Percentiles rank a stretch among this genome's conserved stretches.
phyloP scores from a whole-genome alignment of 2,888 invertebrate genomes.

The Emesis furor region DNA sequence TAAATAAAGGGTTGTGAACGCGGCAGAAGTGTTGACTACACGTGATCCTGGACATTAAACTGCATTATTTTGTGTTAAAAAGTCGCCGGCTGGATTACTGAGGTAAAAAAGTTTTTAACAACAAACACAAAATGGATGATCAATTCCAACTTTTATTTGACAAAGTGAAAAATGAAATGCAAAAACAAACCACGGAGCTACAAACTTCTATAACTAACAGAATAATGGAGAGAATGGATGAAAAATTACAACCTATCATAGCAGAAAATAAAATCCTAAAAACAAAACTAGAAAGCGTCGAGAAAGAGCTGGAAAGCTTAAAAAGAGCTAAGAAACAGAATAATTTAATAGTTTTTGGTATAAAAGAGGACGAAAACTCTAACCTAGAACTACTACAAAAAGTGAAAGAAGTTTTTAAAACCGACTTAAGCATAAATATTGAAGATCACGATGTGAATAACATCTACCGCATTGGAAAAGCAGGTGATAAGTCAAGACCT shows the following conservation, averaged over 20 bases:
- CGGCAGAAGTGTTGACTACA: background rate
- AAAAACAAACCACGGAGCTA: conserved; percentile 38
- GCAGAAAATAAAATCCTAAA: background rate
- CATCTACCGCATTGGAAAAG: background rate
- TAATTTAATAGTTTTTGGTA: conserved; percentile 27
- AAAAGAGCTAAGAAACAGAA: conserved; percentile 32
- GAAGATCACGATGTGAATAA: background rate
- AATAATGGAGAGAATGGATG: conserved; percentile 39
- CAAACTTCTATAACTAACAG: conserved; percentile 31
- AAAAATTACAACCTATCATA: conserved; percentile 35
- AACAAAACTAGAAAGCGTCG: conserved; percentile 31
- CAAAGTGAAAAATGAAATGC: conserved; percentile 38
- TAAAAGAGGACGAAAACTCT: conserved; percentile 28
- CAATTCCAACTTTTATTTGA: conserved; percentile 34
- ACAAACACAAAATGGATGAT: background rate
- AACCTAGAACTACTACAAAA: conserved; percentile 28
- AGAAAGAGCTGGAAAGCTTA: conserved; percentile 28
- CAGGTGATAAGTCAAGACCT: background rate
- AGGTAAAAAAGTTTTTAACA: conserved; percentile 10
- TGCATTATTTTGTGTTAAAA: background rate
- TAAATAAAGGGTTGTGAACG: background rate
- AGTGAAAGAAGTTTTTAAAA: conserved; percentile 14
- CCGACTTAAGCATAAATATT: background rate
- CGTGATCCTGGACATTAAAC: background rate
- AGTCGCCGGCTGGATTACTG: background rate